Conservation (phyloP, 2,888 invertebrate species). For the Stenchaetothrips biformis region DNA sequence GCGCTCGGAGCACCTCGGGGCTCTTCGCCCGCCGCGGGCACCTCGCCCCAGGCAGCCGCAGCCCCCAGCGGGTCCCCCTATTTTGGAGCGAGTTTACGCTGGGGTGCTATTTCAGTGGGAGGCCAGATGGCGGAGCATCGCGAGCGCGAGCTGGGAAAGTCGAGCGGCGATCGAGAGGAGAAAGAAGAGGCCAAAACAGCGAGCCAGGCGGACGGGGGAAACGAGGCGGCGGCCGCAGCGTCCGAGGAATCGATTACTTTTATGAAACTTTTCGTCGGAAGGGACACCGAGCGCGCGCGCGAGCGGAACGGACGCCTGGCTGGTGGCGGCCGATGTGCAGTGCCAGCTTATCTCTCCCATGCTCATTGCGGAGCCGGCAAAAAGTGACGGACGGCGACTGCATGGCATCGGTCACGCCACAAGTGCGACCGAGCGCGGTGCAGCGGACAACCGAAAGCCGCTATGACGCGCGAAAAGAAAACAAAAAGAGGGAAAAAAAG, state of each 20-base stretch:
- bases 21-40: no score
- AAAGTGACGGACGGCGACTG: no score
- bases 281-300: neutral
- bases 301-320: neutral
- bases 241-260: no score
- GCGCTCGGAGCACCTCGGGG: neutral
- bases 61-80: neutral
- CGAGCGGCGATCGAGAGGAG: neutral
- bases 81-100: neutral
- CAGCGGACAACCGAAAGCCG: no score
- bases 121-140: neutral
- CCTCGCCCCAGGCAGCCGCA: neutral
- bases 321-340: no score
- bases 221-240: no score
- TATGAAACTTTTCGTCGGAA: neutral
- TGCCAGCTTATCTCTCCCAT: no score
- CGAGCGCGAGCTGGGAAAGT: neutral
- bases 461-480: no score
- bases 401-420: no score
- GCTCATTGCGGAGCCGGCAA: no score
- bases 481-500: no score
- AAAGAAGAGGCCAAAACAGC: neutral
- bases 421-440: no score
- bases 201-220: neutral
- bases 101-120: neutral